Conservation (phyloP, 1,140 invertebrate species). For the Drosophila azteca region DNA sequence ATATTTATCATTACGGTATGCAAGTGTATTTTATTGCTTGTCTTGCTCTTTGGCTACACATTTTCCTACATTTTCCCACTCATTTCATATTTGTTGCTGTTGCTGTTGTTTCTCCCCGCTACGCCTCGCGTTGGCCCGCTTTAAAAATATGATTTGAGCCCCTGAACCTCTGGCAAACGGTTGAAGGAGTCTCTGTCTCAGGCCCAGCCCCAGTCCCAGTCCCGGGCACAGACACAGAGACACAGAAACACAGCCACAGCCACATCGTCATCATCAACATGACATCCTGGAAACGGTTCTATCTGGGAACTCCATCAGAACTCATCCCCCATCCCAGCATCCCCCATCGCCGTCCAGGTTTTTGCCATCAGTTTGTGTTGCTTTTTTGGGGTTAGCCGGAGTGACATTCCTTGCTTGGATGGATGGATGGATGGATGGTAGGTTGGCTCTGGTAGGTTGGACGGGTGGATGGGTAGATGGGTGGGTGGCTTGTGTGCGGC, state of each 20-base stretch:
- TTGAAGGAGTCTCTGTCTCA: constrained; percentile 13
- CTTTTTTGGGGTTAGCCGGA: constrained; percentile 46
- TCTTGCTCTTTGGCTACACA: not conserved
- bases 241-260: constrained; percentile 3
- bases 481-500: not conserved
- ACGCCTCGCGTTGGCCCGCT: constrained; percentile 37
- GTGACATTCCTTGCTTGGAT: constrained; percentile 45
- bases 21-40: constrained; percentile 15
- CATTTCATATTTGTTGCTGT: constrained; percentile 45
- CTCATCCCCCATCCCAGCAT: constrained; percentile 5
- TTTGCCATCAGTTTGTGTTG: constrained; percentile 36
- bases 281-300: constrained; percentile 31
- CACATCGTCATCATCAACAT: constrained; percentile 46
- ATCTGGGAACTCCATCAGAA: constrained; percentile 9
- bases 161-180: constrained; percentile 14
- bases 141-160: constrained; percentile 58
- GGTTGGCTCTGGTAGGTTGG: not conserved
- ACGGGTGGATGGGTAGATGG: not conserved
- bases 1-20: too few relatives aligned
- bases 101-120: constrained; percentile 19
- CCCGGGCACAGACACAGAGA: too few relatives aligned
- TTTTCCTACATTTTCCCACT: constrained; percentile 1
- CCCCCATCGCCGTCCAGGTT: constrained; percentile 2
- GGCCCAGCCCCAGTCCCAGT: not conserved
- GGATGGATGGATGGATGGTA: constrained; percentile 12